Conservation (phyloP, 1,140 invertebrate species). For the Phortica variegata region DNA sequence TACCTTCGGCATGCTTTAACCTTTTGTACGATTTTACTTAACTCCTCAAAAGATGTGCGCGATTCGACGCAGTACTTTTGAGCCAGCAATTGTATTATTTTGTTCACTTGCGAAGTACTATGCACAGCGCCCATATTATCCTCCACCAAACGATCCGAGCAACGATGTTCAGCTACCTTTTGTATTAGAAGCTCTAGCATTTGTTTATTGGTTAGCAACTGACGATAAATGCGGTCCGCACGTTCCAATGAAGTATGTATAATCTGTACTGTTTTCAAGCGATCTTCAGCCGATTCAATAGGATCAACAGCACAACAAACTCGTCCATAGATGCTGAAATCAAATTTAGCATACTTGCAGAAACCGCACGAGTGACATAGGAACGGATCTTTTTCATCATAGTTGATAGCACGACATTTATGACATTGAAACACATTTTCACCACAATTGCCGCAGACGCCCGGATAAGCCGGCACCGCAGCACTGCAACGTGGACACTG, state of each 20-base stretch:
- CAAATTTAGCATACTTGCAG: conserved; percentile 99
- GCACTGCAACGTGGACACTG: conserved; percentile 96
- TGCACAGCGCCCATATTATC: conserved; percentile 59
- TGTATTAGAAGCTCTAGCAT: conserved; percentile 68
- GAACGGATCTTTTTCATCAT: conserved; percentile 99
- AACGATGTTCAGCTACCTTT: conserved; percentile 54
- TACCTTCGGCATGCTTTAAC: conserved; percentile 78
- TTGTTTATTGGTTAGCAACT: conserved; percentile 85
- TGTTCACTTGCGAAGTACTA: conserved; percentile 69
- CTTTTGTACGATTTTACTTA: conserved; percentile 93
- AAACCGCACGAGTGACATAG: conserved; percentile 97
- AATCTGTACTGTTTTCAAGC: conserved; percentile 88
- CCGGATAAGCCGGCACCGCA: conserved; percentile 94
- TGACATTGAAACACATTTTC: conserved; percentile 99
- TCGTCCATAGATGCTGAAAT: conserved; percentile 86
- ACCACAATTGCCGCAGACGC: conserved; percentile 95
- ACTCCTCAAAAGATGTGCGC: conserved; percentile 91
- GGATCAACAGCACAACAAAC: conserved; percentile 95
- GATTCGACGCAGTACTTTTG: conserved; percentile 95
- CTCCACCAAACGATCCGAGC: conserved; percentile 53
- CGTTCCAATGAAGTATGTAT: conserved; percentile 91
- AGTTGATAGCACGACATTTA: conserved; percentile 97
- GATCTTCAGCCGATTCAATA: conserved; percentile 95
- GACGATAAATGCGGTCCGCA: conserved; percentile 91
- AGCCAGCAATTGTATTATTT: conserved; percentile 82